Evolutionary conservation across 2,113 vertebrate genomes (phyloP), one percentile per base, ranked within the genome.

Genomic region (Sorex araneus): DNA sequence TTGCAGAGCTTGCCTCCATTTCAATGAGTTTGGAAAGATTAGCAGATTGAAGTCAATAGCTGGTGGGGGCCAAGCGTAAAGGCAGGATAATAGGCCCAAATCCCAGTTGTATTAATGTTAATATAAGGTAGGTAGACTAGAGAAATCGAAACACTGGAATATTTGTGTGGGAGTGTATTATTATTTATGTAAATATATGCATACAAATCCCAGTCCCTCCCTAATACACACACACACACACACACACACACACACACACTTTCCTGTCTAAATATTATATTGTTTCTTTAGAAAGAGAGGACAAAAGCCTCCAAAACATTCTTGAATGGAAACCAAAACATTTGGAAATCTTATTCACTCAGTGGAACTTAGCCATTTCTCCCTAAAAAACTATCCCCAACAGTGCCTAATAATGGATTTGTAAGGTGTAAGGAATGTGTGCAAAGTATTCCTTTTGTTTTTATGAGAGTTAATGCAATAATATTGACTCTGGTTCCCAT

Each of bases 341-440:
- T 97, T 97, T 97, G 95, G 87, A 94, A 97, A 94, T 96, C 36
- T 93, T 97, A 78, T 94, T 90, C 92, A 96, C 86, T 88, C 75
- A 96, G 87, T 78, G 84, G 3, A 95, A 84, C 84, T 69, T 54
- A 92, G 16, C 27, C 90, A 74, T 30, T 67, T 84, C 30, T 8
- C 1, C 18, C 45, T 32, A 36, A 66, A 54, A 86, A 69, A 85
- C 81, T 0, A 3, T 96, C 94, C 95, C 67, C 32, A 96, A 69
- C 3, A 66, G 69, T 96, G 74, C 43, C 78, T 95, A 95, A 79
- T 84, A 97, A 94, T 94, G 89, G 85, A 89, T 97, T 97, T 96
- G 71, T 95, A 97, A 97, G 97, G 34, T 84, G 40, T 81, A 86
- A 98, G 87, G 96, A 98, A 97, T 98, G 94, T 96, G 90, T 83